phyloP scores from a whole-genome alignment of 2,888 invertebrate genomes.

The Lysandra bellargus region DNA sequence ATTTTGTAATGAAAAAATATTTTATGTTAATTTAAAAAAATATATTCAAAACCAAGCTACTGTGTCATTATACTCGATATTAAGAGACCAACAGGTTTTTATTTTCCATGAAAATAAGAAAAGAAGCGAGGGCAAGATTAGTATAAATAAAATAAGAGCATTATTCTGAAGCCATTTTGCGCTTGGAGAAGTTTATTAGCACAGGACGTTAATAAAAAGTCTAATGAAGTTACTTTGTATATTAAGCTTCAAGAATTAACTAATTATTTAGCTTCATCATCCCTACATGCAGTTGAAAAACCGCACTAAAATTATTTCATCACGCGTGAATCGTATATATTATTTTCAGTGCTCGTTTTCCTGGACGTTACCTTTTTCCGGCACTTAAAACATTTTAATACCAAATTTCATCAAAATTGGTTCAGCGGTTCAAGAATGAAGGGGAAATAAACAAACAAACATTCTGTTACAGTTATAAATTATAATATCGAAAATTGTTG shows the following conservation, averaged over 20 bases:
- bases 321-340: background rate
- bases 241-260: background rate
- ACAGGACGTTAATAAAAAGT: slow-evolving; percentile 3
- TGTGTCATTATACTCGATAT: slow-evolving; percentile 23
- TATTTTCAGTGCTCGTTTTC: too few species aligned
- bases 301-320: background rate
- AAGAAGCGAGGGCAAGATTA: slow-evolving; percentile 36
- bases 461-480: too few species aligned
- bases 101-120: slow-evolving; percentile 33
- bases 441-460: too few species aligned
- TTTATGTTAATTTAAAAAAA: slow-evolving; percentile 1
- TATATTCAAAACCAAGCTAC: slow-evolving; percentile 14
- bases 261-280: background rate
- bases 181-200: slow-evolving; percentile 16
- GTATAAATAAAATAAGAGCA: slow-evolving; percentile 41
- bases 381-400: too few species aligned
- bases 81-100: slow-evolving; percentile 21
- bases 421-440: too few species aligned
- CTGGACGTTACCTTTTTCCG: too few species aligned
- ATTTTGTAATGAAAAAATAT: slow-evolving; percentile 24
- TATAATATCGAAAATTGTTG: too few species aligned
- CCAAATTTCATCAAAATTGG: too few species aligned
- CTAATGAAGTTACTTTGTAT: background rate
- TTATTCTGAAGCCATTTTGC: slow-evolving; percentile 39
- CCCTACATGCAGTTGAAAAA: background rate